Conservation (phyloP, 2,113 vertebrate species). For the Syngnathus typhle region DNA sequence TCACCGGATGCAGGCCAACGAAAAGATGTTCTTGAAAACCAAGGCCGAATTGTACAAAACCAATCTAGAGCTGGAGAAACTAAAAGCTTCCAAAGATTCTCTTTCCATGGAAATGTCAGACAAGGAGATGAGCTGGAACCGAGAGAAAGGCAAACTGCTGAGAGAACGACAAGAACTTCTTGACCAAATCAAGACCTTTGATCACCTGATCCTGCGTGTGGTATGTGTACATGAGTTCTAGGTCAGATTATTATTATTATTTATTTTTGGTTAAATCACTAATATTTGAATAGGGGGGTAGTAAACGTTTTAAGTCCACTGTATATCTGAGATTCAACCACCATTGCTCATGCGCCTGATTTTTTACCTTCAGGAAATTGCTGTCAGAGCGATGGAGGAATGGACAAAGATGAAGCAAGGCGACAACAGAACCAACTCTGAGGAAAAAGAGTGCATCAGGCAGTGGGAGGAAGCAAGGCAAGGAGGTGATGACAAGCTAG, state of each 20-base stretch:
- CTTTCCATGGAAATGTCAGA: neutral
- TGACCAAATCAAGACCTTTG: neutral
- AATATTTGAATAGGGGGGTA: neutral
- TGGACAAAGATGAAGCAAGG: neutral
- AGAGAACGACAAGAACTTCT: conserved; percentile 1
- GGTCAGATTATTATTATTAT: neutral
- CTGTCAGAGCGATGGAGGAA: conserved; percentile 4
- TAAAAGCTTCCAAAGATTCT: conserved; percentile 1
- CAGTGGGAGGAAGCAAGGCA: neutral
- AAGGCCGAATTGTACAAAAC: conserved; percentile 7
- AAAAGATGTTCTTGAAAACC: conserved; percentile 3
- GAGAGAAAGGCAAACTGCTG: neutral
- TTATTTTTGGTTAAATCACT: neutral
- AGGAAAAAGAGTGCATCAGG: neutral
- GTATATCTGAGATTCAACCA: neutral
- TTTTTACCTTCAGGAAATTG: neutral
- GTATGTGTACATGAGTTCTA: neutral
- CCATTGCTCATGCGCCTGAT: neutral
- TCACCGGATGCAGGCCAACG: neutral
- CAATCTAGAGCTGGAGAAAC: neutral
- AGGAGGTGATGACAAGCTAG: neutral
- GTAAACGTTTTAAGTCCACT: neutral
- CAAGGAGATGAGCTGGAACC: conserved; percentile 1
- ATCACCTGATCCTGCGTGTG: conserved; percentile 1
- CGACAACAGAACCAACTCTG: neutral